Evolutionary conservation across 2,113 vertebrate genomes (phyloP), one percentile per base, ranked within the genome.

Genomic region (Ploceus nigricollis): DNA sequence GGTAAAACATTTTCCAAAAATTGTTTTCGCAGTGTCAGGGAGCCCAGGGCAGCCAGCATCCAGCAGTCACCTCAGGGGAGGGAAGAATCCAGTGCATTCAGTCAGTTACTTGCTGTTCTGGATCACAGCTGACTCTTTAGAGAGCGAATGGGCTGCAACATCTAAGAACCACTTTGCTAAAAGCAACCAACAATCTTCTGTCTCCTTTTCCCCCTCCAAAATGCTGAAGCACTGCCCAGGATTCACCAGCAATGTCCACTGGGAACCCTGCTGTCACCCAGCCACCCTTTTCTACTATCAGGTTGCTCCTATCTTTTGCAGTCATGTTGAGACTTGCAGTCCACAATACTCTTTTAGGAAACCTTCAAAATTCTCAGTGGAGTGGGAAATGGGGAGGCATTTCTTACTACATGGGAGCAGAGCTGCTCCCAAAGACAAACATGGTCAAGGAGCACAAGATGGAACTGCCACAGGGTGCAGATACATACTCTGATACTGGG

Each of bases 1-100:
- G 98, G 98, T 53, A 98, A 51, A 66, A 98, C 97, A 33, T 97
- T 97, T 81, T 94, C 79, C 76, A 98, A 86, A 83, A 97, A 92
- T 1, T 57, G 44, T 21, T 94, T 97, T 60, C 94, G 95, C 87
- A 97, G 92, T 9, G 98, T 98, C 94, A 98, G 90, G 68, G 98
- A 97, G 6, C 98, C 98, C 73, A 98, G 94, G 1, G 97, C 98
- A 78, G 98, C 97, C 78, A 98, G 97, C 92, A 98, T 75, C 98
- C 98, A 98, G 88, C 98, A 98, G n/a, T 98, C 96, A 92, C 96
- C 98, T 98, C 45, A 37, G 72, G 68, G 25, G 48, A 89, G 51
- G 75, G 9, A 63, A 86, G 58, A 50, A 44, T 6, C 4, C 77
- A 87, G 10, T 19, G 14, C 21, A 66, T 80, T 87, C 78, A 63